These are phyloP conservation scores for Caenorhabditis elegans DNA, from an alignment of 1,140 invertebrate species.

Conservation along the genomic window DNA sequence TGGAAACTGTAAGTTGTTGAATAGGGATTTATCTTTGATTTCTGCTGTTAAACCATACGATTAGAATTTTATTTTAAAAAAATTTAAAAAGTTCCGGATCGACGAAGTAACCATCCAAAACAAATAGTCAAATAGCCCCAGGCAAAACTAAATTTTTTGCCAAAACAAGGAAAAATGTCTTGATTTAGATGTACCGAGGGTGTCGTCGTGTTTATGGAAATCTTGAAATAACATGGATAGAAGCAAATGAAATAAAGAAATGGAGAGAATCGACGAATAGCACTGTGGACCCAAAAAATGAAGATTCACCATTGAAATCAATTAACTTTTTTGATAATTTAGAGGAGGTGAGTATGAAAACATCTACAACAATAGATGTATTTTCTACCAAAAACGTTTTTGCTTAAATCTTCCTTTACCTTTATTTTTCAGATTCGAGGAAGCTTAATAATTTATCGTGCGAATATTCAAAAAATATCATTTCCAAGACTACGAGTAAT, in stretches of 20 bases:
- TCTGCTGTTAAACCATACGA: too few relatives aligned
- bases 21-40: not conserved
- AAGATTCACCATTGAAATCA: not conserved
- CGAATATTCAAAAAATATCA: not conserved
- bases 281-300: not conserved
- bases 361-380: too few relatives aligned
- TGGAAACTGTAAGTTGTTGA: not conserved
- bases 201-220: conserved; percentile 3
- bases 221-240: conserved; percentile 1
- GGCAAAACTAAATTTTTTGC: not conserved
- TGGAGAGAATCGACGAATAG: not conserved
- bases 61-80: too few relatives aligned
- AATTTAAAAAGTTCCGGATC: too few relatives aligned
- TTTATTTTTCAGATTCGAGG: conserved; percentile 4
- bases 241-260: not conserved
- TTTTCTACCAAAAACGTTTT: too few relatives aligned
- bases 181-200: not conserved
- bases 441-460: conserved; percentile 8
- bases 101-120: too few relatives aligned
- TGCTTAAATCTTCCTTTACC: too few relatives aligned
- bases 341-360: not conserved
- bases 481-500: not conserved
- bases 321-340: conserved; percentile 1
- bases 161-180: not conserved
- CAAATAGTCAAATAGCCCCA: not conserved